Evolutionary conservation across 2,888 invertebrate species (phyloP).

Genomic region (Caenorhabditis sp.): DNA sequence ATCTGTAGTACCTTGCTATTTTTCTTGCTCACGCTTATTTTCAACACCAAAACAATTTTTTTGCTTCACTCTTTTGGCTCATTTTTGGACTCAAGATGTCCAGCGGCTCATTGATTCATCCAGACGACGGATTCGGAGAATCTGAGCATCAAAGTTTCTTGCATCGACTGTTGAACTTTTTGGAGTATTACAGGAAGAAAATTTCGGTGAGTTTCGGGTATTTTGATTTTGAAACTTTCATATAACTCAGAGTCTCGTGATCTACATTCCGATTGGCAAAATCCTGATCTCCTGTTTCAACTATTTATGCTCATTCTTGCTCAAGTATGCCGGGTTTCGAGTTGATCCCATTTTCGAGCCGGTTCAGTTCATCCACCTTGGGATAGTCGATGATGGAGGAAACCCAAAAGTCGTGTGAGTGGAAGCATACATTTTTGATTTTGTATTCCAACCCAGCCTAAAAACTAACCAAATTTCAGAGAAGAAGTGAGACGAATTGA

Average conservation of each 20-base stretch:
- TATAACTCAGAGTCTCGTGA: background rate
- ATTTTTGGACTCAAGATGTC: background rate
- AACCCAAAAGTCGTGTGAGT: background rate
- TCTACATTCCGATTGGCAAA: slow-evolving; percentile 1
- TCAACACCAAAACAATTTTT: too few relatives aligned
- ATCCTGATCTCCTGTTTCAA: background rate
- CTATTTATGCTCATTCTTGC: background rate
- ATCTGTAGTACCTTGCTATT: too few relatives aligned
- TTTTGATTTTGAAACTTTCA: background rate
- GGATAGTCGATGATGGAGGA: background rate
- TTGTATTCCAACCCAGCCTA: too few relatives aligned
- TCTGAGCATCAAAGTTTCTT: background rate
- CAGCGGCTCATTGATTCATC: background rate
- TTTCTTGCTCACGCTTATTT: too few relatives aligned
- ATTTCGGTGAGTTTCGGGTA: background rate
- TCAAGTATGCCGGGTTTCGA: background rate
- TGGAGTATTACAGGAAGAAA: background rate
- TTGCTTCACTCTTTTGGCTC: background rate
- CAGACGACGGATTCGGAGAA: background rate
- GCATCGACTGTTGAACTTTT: background rate
- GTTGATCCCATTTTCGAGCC: background rate
- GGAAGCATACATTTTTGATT: too few relatives aligned
- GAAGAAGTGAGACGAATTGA: too few relatives aligned
- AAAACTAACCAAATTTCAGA: too few relatives aligned
- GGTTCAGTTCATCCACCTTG: too few relatives aligned